These are phyloP conservation scores for Poeciliopsis paucimaculata DNA, from an alignment of 2,797 vertebrate species.

Conservation along the genomic window DNA sequence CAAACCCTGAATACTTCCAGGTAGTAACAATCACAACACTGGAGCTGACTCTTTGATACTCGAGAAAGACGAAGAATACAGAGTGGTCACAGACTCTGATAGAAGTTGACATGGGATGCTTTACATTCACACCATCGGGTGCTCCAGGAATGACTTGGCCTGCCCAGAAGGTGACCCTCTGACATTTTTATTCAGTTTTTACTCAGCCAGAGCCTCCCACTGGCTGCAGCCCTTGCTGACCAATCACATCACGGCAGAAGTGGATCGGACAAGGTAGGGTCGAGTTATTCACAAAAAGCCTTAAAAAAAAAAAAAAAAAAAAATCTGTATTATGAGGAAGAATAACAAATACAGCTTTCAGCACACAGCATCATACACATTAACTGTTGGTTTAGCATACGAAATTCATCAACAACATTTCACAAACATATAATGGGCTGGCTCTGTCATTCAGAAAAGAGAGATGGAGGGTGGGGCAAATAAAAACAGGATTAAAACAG, in stretches of 20 bases:
- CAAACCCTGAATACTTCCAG: conserved; percentile 59
- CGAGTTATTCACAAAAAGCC: conserved; percentile 64
- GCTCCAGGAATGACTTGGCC: conserved; percentile 47
- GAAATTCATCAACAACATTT: conserved; percentile 62
- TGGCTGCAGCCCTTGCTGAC: conserved; percentile 25
- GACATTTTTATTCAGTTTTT: conserved; percentile 40
- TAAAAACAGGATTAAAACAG: conserved; percentile 19
- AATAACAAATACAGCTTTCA: conserved; percentile 72
- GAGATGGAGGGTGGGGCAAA: conserved; percentile 17
- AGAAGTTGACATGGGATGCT: conserved; percentile 30
- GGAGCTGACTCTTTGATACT: conserved; percentile 44
- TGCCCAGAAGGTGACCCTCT: conserved; percentile 54
- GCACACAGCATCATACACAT: conserved; percentile 64
- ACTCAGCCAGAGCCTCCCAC: conserved; percentile 23
- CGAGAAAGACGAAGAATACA: conserved; percentile 32
- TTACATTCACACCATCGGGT: conserved; percentile 35
- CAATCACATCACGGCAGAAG: conserved; percentile 32
- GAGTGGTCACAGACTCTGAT: conserved; percentile 36
- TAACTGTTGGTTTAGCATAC: conserved; percentile 65
- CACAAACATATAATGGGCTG: conserved; percentile 65
- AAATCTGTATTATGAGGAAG: conserved; percentile 69
- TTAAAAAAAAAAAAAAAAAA: conserved; percentile 42
- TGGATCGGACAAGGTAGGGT: conserved; percentile 54
- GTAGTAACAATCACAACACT: conserved; percentile 54
- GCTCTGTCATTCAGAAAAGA: conserved; percentile 59